Evolutionary conservation across 2,113 vertebrate species (phyloP).

Genomic region (Orthonyx spaldingii): DNA sequence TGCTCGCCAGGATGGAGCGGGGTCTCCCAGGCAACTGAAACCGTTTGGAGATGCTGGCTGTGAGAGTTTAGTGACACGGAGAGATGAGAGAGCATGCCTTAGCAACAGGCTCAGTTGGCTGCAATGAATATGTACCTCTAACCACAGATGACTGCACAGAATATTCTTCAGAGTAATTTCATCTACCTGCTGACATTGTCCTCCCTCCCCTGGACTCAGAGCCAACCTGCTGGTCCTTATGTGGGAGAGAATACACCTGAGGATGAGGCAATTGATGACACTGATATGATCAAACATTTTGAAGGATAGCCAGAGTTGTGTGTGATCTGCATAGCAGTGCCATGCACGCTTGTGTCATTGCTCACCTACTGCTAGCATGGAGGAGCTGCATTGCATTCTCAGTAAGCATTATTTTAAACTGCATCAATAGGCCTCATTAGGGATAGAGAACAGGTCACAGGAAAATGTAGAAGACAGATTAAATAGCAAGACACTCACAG

Average conservation of each 20-base stretch:
- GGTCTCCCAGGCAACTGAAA: slow-evolving; percentile 14
- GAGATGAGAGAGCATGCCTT: not conserved
- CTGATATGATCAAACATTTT: fast-evolving
- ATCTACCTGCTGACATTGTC: not conserved
- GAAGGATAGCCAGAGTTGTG: not conserved
- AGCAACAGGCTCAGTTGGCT: not conserved
- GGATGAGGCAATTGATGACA: not conserved
- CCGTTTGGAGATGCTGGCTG: not conserved
- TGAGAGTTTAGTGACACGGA: not conserved
- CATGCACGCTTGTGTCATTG: fast-evolving
- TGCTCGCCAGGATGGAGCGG: fast-evolving
- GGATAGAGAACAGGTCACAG: not conserved
- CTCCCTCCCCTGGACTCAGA: not conserved
- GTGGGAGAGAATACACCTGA: fast-evolving
- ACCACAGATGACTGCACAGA: not conserved
- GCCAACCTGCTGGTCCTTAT: not conserved
- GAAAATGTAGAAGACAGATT: not conserved
- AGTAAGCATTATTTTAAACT: not conserved
- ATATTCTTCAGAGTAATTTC: not conserved
- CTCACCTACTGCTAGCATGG: not conserved
- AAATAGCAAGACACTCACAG: not conserved
- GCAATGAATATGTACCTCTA: not conserved
- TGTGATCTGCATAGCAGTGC: not conserved
- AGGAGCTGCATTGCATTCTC: not conserved
- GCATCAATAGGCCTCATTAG: not conserved